phyloP scores from a whole-genome alignment of 92 coral and sea anemone genomes.

The Metridium senile region DNA sequence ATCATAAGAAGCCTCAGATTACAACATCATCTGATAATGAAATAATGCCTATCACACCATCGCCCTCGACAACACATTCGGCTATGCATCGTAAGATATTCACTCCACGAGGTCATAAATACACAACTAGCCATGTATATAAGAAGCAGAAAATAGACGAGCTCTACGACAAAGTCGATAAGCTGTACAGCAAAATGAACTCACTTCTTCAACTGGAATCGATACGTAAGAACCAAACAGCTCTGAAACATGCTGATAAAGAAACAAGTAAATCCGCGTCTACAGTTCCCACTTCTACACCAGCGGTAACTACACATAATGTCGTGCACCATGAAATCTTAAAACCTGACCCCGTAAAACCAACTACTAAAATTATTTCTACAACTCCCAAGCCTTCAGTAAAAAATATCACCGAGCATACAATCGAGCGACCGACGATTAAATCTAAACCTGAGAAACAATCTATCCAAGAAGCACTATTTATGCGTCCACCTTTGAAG shows the following conservation, averaged over 20 bases:
- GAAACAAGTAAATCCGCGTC: slow-evolving; percentile 8
- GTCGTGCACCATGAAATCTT: slow-evolving; percentile 27
- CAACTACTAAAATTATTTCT: neutral
- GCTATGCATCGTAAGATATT: slow-evolving; percentile 24
- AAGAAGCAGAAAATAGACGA: slow-evolving; percentile 41
- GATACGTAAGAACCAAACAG: neutral
- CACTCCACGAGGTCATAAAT: slow-evolving; percentile 21
- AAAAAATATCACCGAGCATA: slow-evolving; percentile 37
- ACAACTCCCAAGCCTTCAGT: neutral
- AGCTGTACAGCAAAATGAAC: slow-evolving; percentile 31
- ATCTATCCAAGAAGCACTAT: slow-evolving; percentile 9
- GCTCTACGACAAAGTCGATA: slow-evolving; percentile 57
- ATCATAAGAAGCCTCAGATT: neutral
- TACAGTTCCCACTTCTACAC: slow-evolving; percentile 4
- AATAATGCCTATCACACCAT: slow-evolving; percentile 7
- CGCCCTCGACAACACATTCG: slow-evolving; percentile 9
- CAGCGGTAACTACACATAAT: slow-evolving; percentile 24
- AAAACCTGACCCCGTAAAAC: neutral
- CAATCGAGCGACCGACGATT: slow-evolving; percentile 18
- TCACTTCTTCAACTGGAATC: slow-evolving; percentile 29
- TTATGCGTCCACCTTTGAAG: slow-evolving; percentile 27
- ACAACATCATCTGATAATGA: neutral
- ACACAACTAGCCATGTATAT: neutral
- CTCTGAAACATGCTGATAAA: neutral
- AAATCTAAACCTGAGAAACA: neutral